These are phyloP conservation scores for Speoplatyrhinus poulsoni DNA, from an alignment of 2,113 vertebrate species.

Conservation along the genomic window DNA sequence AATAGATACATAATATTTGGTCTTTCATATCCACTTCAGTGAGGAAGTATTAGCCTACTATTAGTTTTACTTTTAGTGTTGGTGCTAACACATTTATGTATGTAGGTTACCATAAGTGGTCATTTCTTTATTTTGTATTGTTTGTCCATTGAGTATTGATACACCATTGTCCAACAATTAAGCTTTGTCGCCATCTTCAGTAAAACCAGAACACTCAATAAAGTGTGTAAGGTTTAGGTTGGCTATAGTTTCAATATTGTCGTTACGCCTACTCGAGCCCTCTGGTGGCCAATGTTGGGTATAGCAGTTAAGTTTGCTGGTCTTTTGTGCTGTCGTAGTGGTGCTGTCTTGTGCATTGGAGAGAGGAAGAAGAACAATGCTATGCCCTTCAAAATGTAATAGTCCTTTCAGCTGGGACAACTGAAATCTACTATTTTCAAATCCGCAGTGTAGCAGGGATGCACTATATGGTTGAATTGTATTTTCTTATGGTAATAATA, in stretches of 20 bases:
- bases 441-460: background rate
- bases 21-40: too few species aligned
- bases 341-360: background rate
- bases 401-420: background rate
- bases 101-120: too few species aligned
- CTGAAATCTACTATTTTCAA: background rate
- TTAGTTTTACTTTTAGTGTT: too few species aligned
- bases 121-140: too few species aligned
- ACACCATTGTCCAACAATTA: background rate
- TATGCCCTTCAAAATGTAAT: too few species aligned
- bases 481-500: too few species aligned
- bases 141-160: background rate
- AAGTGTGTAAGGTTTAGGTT: background rate
- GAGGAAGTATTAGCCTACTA: too few species aligned
- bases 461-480: background rate
- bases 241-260: too few species aligned
- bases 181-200: slow-evolving; percentile 54
- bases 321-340: background rate
- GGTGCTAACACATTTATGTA: too few species aligned
- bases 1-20: too few species aligned
- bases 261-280: slow-evolving; percentile 18
- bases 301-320: background rate
- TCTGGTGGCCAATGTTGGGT: slow-evolving; percentile 24
- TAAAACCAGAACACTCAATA: slow-evolving; percentile 20
- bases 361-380: background rate